Evolutionary conservation across 2,113 vertebrate genomes (phyloP).

Genomic region (Ciconia boyciana): DNA sequence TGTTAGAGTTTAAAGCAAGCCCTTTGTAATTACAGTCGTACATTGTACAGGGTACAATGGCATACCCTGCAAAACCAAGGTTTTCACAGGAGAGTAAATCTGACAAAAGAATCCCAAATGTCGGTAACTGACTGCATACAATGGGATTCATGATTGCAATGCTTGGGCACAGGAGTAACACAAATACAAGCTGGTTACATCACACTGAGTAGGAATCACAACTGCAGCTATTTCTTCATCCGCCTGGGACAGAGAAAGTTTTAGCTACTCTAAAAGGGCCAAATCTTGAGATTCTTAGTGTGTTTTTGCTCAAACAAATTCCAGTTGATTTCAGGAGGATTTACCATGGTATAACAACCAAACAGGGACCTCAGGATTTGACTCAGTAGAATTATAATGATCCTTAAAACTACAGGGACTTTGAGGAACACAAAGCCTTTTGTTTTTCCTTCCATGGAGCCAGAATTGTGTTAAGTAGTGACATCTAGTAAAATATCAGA

Average conservation of each 20-base stretch:
- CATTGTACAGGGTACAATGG: not conserved
- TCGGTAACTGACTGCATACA: not conserved
- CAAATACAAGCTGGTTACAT: not conserved
- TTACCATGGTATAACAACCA: not conserved
- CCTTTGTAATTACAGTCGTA: not conserved
- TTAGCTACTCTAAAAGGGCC: not conserved
- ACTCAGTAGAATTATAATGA: not conserved
- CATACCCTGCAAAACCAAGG: not conserved
- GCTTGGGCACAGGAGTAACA: not conserved
- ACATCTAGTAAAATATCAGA: conserved; percentile 46
- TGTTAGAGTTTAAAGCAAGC: not conserved
- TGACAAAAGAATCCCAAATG: not conserved
- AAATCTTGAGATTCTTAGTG: not conserved
- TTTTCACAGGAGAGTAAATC: not conserved
- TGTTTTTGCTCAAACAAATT: not conserved
- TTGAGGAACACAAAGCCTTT: conserved; percentile 40
- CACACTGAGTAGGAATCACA: not conserved
- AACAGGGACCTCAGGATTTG: not conserved
- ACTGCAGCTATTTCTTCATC: not conserved
- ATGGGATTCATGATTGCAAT: not conserved
- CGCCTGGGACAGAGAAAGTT: not conserved
- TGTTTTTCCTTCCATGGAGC: conserved; percentile 1
- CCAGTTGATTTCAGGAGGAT: not conserved
- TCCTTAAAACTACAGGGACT: not conserved
- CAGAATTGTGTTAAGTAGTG: conserved; percentile 45